A percentile compares a stretch with the other conserved stretches of the same genome.
Evolutionary conservation across 2,888 invertebrate genomes (phyloP).

Genomic region (Julus scandinavius): DNA sequence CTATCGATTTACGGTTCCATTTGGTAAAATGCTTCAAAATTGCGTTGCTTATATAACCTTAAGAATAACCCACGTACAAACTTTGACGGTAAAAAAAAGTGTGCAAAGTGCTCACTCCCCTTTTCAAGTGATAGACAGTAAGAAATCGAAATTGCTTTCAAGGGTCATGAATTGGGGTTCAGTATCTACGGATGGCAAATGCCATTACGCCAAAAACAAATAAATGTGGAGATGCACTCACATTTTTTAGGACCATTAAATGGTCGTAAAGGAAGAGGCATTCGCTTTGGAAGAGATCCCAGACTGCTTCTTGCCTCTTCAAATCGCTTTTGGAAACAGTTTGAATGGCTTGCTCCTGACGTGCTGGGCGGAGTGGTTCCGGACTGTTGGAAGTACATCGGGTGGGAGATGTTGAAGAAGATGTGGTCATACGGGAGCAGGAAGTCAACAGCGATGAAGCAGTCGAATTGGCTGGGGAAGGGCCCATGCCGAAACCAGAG

Average conservation of each 20-base stretch:
- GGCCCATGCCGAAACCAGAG: background rate
- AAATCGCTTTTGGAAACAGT: slow-evolving; percentile 62
- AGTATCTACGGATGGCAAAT: slow-evolving; percentile 11
- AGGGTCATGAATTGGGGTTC: slow-evolving; percentile 24
- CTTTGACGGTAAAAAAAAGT: background rate
- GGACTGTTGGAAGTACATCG: slow-evolving; percentile 58
- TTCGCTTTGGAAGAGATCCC: slow-evolving; percentile 74
- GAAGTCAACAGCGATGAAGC: slow-evolving; percentile 45
- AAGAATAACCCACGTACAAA: background rate
- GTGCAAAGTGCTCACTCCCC: background rate
- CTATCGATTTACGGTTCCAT: background rate
- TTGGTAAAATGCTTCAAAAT: background rate
- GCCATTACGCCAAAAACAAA: slow-evolving; percentile 39
- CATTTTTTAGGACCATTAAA: slow-evolving; percentile 73
- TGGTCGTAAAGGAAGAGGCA: slow-evolving; percentile 73
- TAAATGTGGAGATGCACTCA: slow-evolving; percentile 63
- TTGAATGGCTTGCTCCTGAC: slow-evolving; percentile 58
- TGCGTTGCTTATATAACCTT: background rate
- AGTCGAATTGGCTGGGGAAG: slow-evolving; percentile 28
- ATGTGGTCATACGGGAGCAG: slow-evolving; percentile 52
- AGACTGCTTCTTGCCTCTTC: slow-evolving; percentile 70
- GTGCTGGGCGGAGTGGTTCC: slow-evolving; percentile 60
- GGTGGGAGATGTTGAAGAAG: slow-evolving; percentile 57
- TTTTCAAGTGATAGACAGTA: background rate
- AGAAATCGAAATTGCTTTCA: slow-evolving; percentile 13